These are phyloP conservation scores for Eumeta japonica DNA, from an alignment of 1,140 invertebrate genomes.

Conservation along the genomic window DNA sequence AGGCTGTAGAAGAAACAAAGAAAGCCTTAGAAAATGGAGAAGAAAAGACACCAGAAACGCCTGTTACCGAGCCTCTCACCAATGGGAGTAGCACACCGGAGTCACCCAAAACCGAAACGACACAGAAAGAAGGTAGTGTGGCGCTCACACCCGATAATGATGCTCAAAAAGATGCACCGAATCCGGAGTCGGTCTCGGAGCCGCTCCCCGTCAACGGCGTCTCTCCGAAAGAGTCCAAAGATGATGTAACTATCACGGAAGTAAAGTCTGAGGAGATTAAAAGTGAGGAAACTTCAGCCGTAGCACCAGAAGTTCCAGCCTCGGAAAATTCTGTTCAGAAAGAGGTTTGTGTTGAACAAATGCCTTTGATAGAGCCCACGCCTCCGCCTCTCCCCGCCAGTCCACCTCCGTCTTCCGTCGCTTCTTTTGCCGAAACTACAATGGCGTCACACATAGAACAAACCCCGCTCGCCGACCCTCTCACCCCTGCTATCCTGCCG, in stretches of 20 bases:
- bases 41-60: slow-evolving; percentile 51
- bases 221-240: slow-evolving; percentile 38
- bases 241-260: slow-evolving; percentile 21
- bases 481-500: too few relatives aligned
- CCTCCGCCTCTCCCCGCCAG: slow-evolving; percentile 54
- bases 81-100: slow-evolving; percentile 53
- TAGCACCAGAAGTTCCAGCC: slow-evolving; percentile 32
- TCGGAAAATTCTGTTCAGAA: slow-evolving; percentile 47
- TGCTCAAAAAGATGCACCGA: slow-evolving; percentile 14
- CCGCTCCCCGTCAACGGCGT: slow-evolving; percentile 47
- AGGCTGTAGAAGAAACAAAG: slow-evolving; percentile 31
- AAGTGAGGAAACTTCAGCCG: slow-evolving; percentile 31
- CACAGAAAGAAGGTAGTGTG: slow-evolving; percentile 24
- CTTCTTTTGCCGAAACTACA: slow-evolving; percentile 53
- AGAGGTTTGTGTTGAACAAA: slow-evolving; percentile 58
- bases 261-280: slow-evolving; percentile 26
- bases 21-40: slow-evolving; percentile 36
- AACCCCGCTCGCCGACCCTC: slow-evolving; percentile 34
- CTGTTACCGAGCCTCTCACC: slow-evolving; percentile 52
- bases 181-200: slow-evolving; percentile 33
- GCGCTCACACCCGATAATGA: slow-evolving; percentile 8
- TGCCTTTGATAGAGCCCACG: slow-evolving; percentile 49
- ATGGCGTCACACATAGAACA: slow-evolving; percentile 55
- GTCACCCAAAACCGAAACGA: slow-evolving; percentile 38
- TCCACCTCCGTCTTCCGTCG: slow-evolving; percentile 55